Evolutionary conservation across 2,888 invertebrate species (phyloP), one percentile per base, ranked within the genome.

Genomic region (Cancer borealis): DNA sequence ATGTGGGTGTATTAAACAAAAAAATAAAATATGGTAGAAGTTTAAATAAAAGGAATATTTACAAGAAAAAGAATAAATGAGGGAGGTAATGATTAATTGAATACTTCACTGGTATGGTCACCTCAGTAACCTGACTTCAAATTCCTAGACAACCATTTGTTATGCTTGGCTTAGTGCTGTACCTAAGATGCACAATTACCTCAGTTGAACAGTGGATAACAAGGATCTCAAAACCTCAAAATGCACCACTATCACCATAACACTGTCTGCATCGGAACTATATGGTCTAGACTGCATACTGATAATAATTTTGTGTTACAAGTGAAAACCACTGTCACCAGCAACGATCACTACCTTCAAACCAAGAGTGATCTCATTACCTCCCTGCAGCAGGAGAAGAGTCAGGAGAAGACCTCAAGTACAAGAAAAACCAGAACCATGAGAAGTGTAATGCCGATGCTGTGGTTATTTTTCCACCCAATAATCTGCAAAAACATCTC

Each of bases 1-100:
- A 73, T n/a, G 26, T 73, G 26, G 73, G 73, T 26, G 26, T 73
- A 73, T 73, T n/a, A 73, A 73, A 73, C 73, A 73, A n/a, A 73
- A 73, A 2, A n/a, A 73, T 73, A 1, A 2, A 73, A 73, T 26
- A 26, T n/a, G 73, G 73, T 73, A 73, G 73, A 73, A 73, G 26
- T 73, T 73, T 73, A 26, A 73, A 73, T 26, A n/a, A 3, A 21
- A 73, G 26, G 8, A 73, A 73, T 73, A 26, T 26, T 73, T 26
- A 73, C 73, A 73, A 26, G 26, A 73, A 73, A 73, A 4, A 73
- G 8, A 60, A 54, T 0, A 21, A 60, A 39, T 39, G 39, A 39
- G 39, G 26, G 26, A 73, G n/a, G n/a, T n/a, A 73, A 26, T 73
- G 26, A 8, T 73, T 21, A 26, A 73, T 8, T 73, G 73, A 73